phyloP scores from a whole-genome alignment of 2,888 invertebrate species.

The Stenodera caucasica region DNA sequence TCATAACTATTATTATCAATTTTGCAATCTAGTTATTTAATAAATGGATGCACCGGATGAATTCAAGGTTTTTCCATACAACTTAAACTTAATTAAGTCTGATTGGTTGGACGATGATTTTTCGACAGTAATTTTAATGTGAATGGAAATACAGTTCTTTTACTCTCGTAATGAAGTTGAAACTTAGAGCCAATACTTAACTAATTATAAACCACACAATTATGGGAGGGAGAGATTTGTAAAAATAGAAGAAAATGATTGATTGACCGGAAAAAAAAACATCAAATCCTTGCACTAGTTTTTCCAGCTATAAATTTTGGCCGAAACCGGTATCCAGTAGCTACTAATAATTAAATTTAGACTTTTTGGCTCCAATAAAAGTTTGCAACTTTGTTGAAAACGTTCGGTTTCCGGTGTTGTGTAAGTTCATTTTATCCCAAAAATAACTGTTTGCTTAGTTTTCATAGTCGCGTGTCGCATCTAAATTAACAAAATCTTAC shows the following conservation, averaged over 20 bases:
- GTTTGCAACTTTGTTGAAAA: neutral
- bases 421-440: conserved; percentile 18
- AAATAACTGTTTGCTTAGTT: conserved; percentile 20
- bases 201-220: conserved; percentile 28
- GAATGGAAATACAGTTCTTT: conserved; percentile 14
- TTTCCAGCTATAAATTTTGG: neutral
- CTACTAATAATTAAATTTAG: neutral
- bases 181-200: conserved; percentile 15
- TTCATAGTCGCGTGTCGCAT: conserved; percentile 10
- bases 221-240: conserved; percentile 16
- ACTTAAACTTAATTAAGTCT: neutral
- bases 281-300: neutral
- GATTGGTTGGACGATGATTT: conserved; percentile 4
- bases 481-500: conserved; percentile 9
- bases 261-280: neutral
- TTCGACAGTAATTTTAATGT: conserved; percentile 17
- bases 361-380: neutral
- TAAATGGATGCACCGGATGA: neutral
- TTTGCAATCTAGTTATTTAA: neutral
- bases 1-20: neutral
- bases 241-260: conserved; percentile 20
- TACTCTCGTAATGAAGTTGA: conserved; percentile 8
- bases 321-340: too few relatives aligned
- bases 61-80: neutral
- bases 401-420: conserved; percentile 26